These are phyloP conservation scores for Epicampocera succincta DNA, from an alignment of 2,888 invertebrate genomes.

Conservation along the genomic window DNA sequence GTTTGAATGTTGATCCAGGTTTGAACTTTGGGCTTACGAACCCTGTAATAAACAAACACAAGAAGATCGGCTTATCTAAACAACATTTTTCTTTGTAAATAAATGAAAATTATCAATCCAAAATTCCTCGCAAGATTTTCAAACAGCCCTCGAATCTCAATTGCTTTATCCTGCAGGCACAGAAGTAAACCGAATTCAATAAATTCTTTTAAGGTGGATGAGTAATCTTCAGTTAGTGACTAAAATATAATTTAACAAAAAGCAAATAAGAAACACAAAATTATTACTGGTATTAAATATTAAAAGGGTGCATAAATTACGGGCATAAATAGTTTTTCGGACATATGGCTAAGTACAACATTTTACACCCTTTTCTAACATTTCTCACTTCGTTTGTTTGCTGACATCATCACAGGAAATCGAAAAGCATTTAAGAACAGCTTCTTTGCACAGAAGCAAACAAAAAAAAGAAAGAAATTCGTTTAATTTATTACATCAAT, in stretches of 20 bases:
- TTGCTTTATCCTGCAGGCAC: neutral
- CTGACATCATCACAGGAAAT: slow-evolving; percentile 54
- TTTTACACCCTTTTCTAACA: slow-evolving; percentile 9
- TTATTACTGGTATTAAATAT: slow-evolving; percentile 37
- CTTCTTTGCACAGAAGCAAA: neutral
- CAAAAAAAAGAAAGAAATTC: neutral
- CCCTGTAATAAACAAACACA: too few species aligned
- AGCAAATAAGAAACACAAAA: slow-evolving; percentile 17
- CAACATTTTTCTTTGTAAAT: too few species aligned
- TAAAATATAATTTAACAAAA: slow-evolving; percentile 16
- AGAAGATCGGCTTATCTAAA: too few species aligned
- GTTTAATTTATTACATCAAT: slow-evolving; percentile 35
- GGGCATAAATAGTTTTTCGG: slow-evolving; percentile 36
- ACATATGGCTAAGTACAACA: slow-evolving; percentile 51
- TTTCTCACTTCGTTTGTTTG: neutral
- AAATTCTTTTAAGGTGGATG: slow-evolving; percentile 47
- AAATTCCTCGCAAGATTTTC: neutral
- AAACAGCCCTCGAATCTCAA: slow-evolving; percentile 5
- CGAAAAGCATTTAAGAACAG: slow-evolving; percentile 35
- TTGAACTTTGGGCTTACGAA: too few species aligned
- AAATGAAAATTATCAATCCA: too few species aligned
- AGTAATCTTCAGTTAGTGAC: slow-evolving; percentile 35
- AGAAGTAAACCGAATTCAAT: slow-evolving; percentile 2
- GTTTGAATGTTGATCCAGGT: too few species aligned
- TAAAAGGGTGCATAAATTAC: slow-evolving; percentile 70